A percentile compares a stretch with the other conserved stretches of the same genome.
phyloP scores from a whole-genome alignment of 2,797 vertebrate species.

The Tenualosa thibaudeaui region DNA sequence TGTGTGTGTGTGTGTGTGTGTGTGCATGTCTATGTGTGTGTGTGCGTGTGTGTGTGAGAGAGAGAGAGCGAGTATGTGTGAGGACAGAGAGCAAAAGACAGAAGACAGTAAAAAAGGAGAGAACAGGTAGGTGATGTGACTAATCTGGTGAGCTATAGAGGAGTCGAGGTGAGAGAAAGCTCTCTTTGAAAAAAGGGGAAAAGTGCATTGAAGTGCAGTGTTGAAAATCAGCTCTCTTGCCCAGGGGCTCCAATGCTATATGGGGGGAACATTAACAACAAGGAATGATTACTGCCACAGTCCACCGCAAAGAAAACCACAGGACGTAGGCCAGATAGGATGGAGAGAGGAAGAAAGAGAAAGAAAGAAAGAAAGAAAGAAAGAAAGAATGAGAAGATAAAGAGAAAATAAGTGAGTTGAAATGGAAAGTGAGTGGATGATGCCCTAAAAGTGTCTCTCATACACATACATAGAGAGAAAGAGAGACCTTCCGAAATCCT shows the following conservation, averaged over 20 bases:
- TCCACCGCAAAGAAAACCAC: constrained; percentile 17
- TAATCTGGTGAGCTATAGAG: constrained; percentile 73
- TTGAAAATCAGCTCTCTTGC: constrained; percentile 55
- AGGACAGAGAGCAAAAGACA: neutral
- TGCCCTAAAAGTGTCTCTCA: neutral
- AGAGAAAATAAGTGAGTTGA: neutral
- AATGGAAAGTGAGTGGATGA: neutral
- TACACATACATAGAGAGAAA: neutral
- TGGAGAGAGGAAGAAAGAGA: neutral
- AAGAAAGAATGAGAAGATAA: neutral
- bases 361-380: neutral
- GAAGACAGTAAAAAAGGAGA: neutral
- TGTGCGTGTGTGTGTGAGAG: neutral
- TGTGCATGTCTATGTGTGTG: neutral
- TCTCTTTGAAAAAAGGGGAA: constrained; percentile 61
- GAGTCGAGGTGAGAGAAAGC: constrained; percentile 66
- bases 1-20: constrained; percentile 2
- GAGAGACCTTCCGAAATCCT: too few relatives aligned
- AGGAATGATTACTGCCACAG: constrained; percentile 60
- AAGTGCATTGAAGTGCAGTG: constrained; percentile 34
- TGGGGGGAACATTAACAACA: constrained; percentile 64
- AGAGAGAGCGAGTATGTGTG: neutral
- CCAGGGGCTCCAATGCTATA: constrained; percentile 58
- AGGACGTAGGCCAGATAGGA: neutral
- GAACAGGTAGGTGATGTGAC: constrained; percentile 71